A percentile compares a stretch with the other conserved stretches of the same genome.
These are phyloP conservation scores for Athalia cordata DNA, from an alignment of 2,888 invertebrate genomes.

Conservation along the genomic window DNA sequence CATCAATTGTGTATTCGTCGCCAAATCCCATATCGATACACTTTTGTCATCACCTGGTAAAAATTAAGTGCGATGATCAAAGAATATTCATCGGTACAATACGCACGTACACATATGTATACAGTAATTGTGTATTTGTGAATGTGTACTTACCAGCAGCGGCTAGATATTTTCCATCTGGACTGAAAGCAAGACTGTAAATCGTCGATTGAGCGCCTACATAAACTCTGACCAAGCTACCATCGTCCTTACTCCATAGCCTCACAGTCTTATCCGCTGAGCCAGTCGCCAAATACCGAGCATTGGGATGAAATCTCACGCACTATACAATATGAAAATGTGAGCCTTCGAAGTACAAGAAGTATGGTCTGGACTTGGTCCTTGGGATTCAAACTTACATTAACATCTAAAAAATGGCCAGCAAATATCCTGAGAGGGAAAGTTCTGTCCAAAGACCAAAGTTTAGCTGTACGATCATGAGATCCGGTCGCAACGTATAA, in stretches of 20 bases:
- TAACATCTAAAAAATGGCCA: conserved; percentile 92
- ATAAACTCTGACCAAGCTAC: conserved; percentile 86
- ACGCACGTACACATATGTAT: neutral
- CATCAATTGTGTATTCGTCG: conserved; percentile 66
- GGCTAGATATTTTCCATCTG: conserved; percentile 88
- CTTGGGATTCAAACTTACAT: conserved; percentile 76
- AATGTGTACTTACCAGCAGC: conserved; percentile 80
- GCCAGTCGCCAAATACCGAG: conserved; percentile 91
- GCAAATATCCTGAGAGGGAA: conserved; percentile 89
- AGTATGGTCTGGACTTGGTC: neutral
- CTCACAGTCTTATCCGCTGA: conserved; percentile 93
- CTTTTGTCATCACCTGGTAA: conserved; percentile 67
- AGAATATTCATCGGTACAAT: neutral
- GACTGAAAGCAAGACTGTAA: conserved; percentile 87
- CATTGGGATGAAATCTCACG: conserved; percentile 94
- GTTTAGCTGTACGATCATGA: conserved; percentile 85
- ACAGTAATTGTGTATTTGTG: neutral
- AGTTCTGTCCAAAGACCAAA: conserved; percentile 89
- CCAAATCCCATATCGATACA: conserved; percentile 70
- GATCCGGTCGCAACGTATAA: conserved; percentile 86
- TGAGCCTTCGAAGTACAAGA: conserved; percentile 21
- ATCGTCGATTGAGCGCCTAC: conserved; percentile 86
- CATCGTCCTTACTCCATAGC: conserved; percentile 90
- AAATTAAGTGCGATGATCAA: conserved; percentile 1
- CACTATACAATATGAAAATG: conserved; percentile 74